Evolutionary conservation across 2,888 invertebrate genomes (phyloP).

Genomic region (Leptinotarsa juncta): DNA sequence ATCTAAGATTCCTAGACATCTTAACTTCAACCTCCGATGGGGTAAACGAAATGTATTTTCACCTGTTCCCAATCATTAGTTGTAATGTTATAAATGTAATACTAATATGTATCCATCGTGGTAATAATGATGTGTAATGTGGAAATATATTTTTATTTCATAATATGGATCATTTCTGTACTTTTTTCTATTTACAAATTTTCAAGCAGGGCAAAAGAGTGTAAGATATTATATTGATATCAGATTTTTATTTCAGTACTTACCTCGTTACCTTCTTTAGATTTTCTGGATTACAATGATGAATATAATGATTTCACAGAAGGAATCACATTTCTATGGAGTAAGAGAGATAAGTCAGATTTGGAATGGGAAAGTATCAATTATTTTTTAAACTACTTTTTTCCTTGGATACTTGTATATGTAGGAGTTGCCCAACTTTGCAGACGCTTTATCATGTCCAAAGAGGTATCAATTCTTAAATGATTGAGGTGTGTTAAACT

Average conservation of each 20-base stretch:
- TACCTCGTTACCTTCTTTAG: conserved; percentile 53
- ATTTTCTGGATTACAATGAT: conserved; percentile 63
- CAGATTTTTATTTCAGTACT: conserved; percentile 15
- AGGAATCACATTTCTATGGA: conserved; percentile 70
- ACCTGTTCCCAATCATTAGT: no score
- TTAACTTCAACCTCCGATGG: no score
- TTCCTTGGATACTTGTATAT: conserved; percentile 71
- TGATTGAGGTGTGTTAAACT: neutral
- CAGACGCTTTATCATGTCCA: conserved; percentile 53
- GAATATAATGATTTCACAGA: conserved; percentile 68
- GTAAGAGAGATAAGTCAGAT: conserved; percentile 76
- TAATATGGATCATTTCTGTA: conserved; percentile 70
- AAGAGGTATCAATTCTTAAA: conserved; percentile 31
- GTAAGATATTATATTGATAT: conserved; percentile 35
- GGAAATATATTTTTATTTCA: conserved; percentile 62
- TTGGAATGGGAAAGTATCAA: conserved; percentile 79
- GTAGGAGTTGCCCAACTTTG: conserved; percentile 69
- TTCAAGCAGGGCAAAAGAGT: conserved; percentile 64
- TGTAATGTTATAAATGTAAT: no score
- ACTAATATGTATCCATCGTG: no score
- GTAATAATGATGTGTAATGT: conserved; percentile 41
- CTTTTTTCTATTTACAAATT: conserved; percentile 71
- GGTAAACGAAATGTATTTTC: no score
- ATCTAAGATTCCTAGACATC: no score
- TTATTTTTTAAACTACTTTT: conserved; percentile 67